phyloP scores from a whole-genome alignment of 2,888 invertebrate genomes.

The Heteromurus nitidus region DNA sequence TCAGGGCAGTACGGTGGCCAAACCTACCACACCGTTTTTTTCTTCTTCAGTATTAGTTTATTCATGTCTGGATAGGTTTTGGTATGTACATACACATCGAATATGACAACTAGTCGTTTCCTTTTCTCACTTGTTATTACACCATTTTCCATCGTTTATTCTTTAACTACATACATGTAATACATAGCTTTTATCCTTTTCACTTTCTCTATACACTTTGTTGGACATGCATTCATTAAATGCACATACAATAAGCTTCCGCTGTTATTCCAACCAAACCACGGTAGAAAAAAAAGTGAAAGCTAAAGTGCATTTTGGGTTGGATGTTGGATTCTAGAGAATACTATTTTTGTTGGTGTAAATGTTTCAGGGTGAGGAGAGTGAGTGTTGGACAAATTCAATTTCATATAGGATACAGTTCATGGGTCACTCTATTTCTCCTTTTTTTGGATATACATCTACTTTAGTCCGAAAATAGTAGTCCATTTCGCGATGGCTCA shows the following conservation, averaged over 20 bases:
- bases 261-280: background rate
- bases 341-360: too few species aligned
- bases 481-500: too few species aligned
- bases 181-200: conserved; percentile 11
- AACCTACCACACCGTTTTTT: conserved; percentile 10
- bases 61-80: too few species aligned
- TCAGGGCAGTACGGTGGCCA: conserved; percentile 15
- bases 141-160: conserved; percentile 30
- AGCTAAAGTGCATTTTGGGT: background rate
- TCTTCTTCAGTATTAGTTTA: conserved; percentile 1
- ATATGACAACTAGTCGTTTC: conserved; percentile 1
- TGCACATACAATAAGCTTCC: background rate
- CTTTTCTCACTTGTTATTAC: conserved; percentile 23
- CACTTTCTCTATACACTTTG: background rate
- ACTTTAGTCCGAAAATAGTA: too few species aligned
- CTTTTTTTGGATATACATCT: too few species aligned
- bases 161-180: conserved; percentile 36
- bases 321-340: too few species aligned
- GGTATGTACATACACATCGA: background rate
- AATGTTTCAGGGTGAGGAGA: background rate
- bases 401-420: conserved; percentile 37
- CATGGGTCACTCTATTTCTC: too few species aligned
- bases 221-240: background rate
- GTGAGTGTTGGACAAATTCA: background rate
- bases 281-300: too few species aligned